Evolutionary conservation across 2,113 vertebrate genomes (phyloP), one percentile per base, ranked within the genome.

Genomic region (Prionailurus viverrinus): DNA sequence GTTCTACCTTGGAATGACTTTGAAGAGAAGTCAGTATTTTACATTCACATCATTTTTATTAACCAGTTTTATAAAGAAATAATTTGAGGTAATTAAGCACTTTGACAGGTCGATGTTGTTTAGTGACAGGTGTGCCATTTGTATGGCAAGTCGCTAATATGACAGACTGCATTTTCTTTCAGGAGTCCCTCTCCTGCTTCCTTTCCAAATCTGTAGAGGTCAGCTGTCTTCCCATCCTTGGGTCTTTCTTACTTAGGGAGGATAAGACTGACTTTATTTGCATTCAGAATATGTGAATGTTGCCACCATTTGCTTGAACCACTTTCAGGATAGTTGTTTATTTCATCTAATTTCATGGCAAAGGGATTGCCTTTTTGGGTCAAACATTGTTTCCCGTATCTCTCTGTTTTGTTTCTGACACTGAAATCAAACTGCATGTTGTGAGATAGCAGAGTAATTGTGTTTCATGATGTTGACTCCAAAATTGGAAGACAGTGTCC

Each of bases 31-130:
- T 81, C 36, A 94, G n/a, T 81, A 27, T 89, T 95, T 84, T 95
- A 76, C 16, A 82, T 89, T 85, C 78, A 83, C 25, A 91, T 89
- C 15, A 55, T 85, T 96, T 79, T 71, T 79, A 83, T 97, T 94
- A 97, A 74, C 33, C n/a, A 39, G 39, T 21, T 61, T 80, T 89
- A 91, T 91, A 79, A 66, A 97, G 61, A 92, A 94, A 29, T 71
- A 68, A 91, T 73, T 76, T 81, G 68, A 96, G 27, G 15, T 92
- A 82, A 90, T 89, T 97, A 95, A 73, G 39, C 69, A 92, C 73
- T 95, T 91, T 93, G 92, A 92, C 92, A 92, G 29, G 31, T 39
- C 45, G 33, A 89, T 80, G 55, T 39, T 94, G 36, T 82, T 87
- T 48, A 82, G 78, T 94, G 88, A 82, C 78, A 93, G 53, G 15